Conservation (phyloP, 1,140 invertebrate genomes). For the Drosophila ogumai region DNA sequence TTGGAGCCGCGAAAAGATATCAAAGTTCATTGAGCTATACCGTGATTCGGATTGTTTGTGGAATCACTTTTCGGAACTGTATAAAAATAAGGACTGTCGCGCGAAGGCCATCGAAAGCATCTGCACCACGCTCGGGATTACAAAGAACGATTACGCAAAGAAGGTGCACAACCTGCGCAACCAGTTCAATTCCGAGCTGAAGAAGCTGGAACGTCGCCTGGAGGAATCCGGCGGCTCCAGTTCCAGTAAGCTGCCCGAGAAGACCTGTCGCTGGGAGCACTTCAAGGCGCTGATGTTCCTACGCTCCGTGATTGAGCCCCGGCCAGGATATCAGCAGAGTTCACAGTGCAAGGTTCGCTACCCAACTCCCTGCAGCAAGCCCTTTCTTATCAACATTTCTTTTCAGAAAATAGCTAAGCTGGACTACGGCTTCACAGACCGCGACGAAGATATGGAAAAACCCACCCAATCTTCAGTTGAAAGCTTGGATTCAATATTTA, state of each 20-base stretch:
- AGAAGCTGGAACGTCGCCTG: conserved; percentile 70
- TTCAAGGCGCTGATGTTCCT: conserved; percentile 76
- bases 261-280: conserved; percentile 73
- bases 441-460: background rate
- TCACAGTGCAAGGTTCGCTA: conserved; percentile 33
- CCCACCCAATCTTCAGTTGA: conserved; percentile 10
- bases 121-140: conserved; percentile 58
- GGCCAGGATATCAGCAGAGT: conserved; percentile 66
- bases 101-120: conserved; percentile 69
- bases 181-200: conserved; percentile 80
- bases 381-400: background rate
- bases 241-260: conserved; percentile 11
- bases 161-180: conserved; percentile 82
- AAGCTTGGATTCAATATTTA: conserved; percentile 20
- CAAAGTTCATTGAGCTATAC: conserved; percentile 75
- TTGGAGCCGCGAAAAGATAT: conserved; percentile 77
- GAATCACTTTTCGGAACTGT: conserved; percentile 73
- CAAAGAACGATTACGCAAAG: conserved; percentile 76
- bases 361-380: background rate
- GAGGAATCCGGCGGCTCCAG: conserved; percentile 55
- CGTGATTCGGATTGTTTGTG: conserved; percentile 75
- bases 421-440: conserved; percentile 15
- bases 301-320: conserved; percentile 66
- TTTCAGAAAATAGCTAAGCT: conserved; percentile 46
- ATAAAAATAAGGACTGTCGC: conserved; percentile 75